Conservation (phyloP, 2,888 invertebrate genomes). For the Drosophila multiciliata region DNA sequence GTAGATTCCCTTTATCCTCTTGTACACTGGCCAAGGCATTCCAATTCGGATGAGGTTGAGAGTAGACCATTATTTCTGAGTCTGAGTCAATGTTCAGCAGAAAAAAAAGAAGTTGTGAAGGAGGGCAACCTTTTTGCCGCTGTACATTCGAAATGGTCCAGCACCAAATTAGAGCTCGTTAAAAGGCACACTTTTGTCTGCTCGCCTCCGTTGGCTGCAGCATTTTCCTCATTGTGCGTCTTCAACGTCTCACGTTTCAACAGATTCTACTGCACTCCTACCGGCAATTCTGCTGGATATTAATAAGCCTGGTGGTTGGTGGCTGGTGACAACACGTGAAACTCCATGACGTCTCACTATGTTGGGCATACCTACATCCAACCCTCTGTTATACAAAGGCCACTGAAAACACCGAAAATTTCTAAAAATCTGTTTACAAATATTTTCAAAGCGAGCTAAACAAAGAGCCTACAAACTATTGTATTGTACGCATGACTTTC, state of each 20-base stretch:
- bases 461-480: conserved; percentile 44
- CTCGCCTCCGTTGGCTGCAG: conserved; percentile 30
- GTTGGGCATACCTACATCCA: conserved; percentile 59
- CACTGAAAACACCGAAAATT: conserved; percentile 67
- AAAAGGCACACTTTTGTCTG: conserved; percentile 76
- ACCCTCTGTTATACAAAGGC: conserved; percentile 59
- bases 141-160: conserved; percentile 58
- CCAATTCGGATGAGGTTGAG: conserved; percentile 45
- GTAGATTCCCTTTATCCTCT: conserved; percentile 41
- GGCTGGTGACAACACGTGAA: conserved; percentile 82
- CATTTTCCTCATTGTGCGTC: conserved; percentile 49
- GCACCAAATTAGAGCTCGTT: conserved; percentile 77
- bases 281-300: conserved; percentile 56
- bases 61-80: conserved; percentile 57
- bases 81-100: conserved; percentile 46
- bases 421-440: conserved; percentile 82
- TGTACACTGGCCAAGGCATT: conserved; percentile 25
- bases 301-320: conserved; percentile 81
- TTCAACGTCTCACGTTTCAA: conserved; percentile 69
- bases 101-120: conserved; percentile 60
- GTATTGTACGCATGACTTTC: conserved; percentile 47
- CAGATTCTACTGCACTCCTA: conserved; percentile 62
- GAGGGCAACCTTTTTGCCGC: conserved; percentile 53
- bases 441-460: conserved; percentile 71
- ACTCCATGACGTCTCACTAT: conserved; percentile 81